phyloP scores from a whole-genome alignment of 23 tunicate genomes.

The Halocynthia roretzi region DNA sequence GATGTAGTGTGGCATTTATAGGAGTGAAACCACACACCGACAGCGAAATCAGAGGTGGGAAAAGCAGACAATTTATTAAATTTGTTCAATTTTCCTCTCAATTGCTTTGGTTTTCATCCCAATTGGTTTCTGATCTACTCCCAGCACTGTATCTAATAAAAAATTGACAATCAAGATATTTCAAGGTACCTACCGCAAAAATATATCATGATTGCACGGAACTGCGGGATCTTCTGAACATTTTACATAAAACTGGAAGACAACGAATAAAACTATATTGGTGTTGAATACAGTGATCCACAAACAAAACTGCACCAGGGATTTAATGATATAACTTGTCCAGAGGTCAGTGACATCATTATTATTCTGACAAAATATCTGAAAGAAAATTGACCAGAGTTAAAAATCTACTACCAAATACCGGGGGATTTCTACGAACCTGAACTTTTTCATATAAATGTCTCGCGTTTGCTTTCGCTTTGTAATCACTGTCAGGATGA shows the following conservation, averaged over 20 bases:
- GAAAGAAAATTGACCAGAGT: neutral
- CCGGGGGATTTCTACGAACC: constrained; percentile 1
- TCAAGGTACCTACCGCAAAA: constrained; percentile 16
- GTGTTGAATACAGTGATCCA: constrained; percentile 27
- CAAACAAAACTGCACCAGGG: constrained; percentile 27
- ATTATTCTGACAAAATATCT: constrained; percentile 35
- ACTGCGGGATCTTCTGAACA: constrained; percentile 13
- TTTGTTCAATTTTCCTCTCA: too few relatives aligned
- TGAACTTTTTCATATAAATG: constrained; percentile 35
- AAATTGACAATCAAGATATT: neutral
- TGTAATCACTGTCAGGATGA: constrained; percentile 17
- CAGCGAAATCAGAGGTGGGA: too few relatives aligned
- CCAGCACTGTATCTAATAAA: too few relatives aligned
- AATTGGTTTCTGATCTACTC: too few relatives aligned
- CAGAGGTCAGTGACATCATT: constrained; percentile 2
- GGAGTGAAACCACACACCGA: too few relatives aligned
- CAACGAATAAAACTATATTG: constrained; percentile 32
- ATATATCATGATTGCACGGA: constrained; percentile 39
- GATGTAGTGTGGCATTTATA: too few relatives aligned
- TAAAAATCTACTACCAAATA: neutral
- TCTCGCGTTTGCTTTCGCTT: constrained; percentile 37
- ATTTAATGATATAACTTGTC: constrained; percentile 30
- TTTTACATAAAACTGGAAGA: constrained; percentile 26
- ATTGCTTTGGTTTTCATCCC: too few relatives aligned
- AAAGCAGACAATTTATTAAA: too few relatives aligned